Conservation (phyloP, 2,888 invertebrate genomes). For the Dione vanillae region DNA sequence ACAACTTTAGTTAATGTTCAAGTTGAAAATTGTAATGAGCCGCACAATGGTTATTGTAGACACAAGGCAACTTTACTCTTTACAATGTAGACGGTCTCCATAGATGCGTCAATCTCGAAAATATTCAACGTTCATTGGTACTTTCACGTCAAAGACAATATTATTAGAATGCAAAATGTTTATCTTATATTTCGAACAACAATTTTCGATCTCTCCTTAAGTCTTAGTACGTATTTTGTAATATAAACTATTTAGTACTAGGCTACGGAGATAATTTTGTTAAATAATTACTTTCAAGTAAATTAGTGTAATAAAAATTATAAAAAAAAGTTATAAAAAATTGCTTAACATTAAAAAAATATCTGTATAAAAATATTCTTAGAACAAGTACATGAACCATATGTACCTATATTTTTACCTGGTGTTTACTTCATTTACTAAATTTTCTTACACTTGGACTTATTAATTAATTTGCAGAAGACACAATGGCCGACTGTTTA, state of each 20-base stretch:
- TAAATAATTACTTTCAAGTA: too few relatives aligned
- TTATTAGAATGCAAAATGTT: constrained; percentile 8
- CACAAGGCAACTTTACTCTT: constrained; percentile 9
- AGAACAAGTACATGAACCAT: too few relatives aligned
- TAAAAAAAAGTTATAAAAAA: too few relatives aligned
- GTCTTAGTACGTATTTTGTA: neutral
- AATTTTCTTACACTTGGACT: too few relatives aligned
- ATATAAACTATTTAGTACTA: neutral
- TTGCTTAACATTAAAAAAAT: too few relatives aligned
- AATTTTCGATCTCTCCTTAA: neutral
- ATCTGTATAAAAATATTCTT: too few relatives aligned
- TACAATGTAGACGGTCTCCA: constrained; percentile 6
- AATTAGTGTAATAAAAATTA: too few relatives aligned
- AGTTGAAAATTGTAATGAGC: neutral
- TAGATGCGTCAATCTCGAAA: constrained; percentile 13
- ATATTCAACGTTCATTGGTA: constrained; percentile 5
- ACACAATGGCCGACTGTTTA: too few relatives aligned
- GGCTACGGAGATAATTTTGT: neutral
- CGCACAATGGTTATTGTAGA: constrained; percentile 18
- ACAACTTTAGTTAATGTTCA: neutral
- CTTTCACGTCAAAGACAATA: constrained; percentile 5
- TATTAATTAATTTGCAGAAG: too few relatives aligned
- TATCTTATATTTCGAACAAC: neutral
- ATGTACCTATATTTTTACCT: too few relatives aligned
- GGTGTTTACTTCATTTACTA: too few relatives aligned